Base-by-base conservation (phyloP, 2,113 vertebrate genomes). In the Cygnus atratus region DNA sequence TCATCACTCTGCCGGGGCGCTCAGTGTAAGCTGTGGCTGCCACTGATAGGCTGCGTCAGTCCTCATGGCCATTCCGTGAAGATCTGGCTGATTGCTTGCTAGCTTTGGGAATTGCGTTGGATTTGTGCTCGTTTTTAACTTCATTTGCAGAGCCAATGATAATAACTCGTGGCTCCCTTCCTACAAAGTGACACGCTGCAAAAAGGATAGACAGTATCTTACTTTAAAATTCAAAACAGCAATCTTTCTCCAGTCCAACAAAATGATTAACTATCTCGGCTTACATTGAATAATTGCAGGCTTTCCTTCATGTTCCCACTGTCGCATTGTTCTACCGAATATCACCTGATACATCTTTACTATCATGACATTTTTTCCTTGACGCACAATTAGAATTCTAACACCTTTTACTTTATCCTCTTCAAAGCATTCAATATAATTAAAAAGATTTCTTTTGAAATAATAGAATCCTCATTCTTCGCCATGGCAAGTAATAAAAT, bases 11-110 rank as follows among this genome's bases (percentile, higher is more conserved):
- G 3, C 2, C 9, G 3, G 18, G 1, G 28, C 25, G 73, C n/a
- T 6, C 14, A 0, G 11, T 13, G 18, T 37, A 16, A 65, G 44
- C 75, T 33, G 70, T 11, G 17, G 46, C 7, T 11, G 35, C 41
- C 0, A 2, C 10, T 3, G 0, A 29, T 37, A 6, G 1, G 0
- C 29, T 4, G 18, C 33, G 7, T 59, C 50, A 11, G 13, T 67
- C 62, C 52, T 7, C 4, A 9, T 25, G 41, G 8, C 26, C 41
- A n/a, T 43, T 19, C 85, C 86, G 28, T 17, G 44, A 50, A 13
- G 44, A 4, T 19, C n/a, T 21, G 41, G 18, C 57, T 17, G 83
- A 5, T 72, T 71, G 43, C 86, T 89, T 77, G 55, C 70, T 77
- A n/a, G 17, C 54, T 35, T 1, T 11, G 75, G 16, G 24, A 11